Base-by-base conservation (phyloP, 64 coral and sea anemone genomes). In the Montipora foliosa region DNA sequence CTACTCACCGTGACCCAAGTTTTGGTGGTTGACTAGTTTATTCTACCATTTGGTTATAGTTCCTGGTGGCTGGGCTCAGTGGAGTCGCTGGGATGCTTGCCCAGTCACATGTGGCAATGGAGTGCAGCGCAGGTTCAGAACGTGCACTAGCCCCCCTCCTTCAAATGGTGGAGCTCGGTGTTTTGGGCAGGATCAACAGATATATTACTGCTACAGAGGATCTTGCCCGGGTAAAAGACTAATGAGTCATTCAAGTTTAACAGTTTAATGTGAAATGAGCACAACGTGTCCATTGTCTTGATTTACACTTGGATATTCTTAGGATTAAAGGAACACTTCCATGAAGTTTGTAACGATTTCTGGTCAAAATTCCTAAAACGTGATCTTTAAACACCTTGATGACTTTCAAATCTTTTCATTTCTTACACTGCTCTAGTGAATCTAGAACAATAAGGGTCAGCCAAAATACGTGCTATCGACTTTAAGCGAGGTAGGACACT, bases 71-170 rank as follows among this genome's bases (percentile, higher is more conserved):
- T 94, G 92, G 92, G 49, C 76, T 4, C 47, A 72, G 66, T 94
- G 84, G 84, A 47, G 85, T 61, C 44, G 15, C 9, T 94, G 92
- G 92, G 72, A 76, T 0, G 76, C 48, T 6, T 94, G 92, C 49
- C 76, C 92, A 19, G 70, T 87, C 8, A 49, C 92, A 0, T 94
- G 92, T 94, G 92, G 84, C 6, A 21, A 24, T 1, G 92, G 92
- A 15, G 9, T 17, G 47, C 84, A 49, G 68, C 25, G 14, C 59
- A 89, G 94, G 13, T 76, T 16, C 9, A 84, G 94, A 8, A 77
- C 55, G 22, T 95, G 90, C 73, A 92, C 83, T 22, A 92, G 67
- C 25, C 94, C 94, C 47, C 84, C 94, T 4, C 94, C 94, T 25
- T 61, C 94, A 2, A 80, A 92, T 22, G 94, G 94, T 13, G 94